These are phyloP conservation scores for Nematopogon swammerdamellus DNA, from an alignment of 2,888 invertebrate genomes.

Conservation along the genomic window DNA sequence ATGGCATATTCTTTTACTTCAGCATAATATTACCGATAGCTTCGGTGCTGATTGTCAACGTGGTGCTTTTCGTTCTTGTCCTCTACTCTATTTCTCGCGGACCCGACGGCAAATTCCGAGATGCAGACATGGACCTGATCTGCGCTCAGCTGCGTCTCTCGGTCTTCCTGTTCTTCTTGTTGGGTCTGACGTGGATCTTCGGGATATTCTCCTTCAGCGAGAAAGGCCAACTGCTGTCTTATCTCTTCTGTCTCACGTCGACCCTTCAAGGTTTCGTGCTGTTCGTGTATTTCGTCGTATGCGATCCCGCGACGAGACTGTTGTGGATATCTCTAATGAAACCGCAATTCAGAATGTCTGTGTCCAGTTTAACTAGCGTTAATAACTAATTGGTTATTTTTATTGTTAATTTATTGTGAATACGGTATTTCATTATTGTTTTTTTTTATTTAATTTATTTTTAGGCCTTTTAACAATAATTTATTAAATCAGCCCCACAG, in stretches of 20 bases:
- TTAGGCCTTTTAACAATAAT: too few relatives aligned
- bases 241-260: conserved; percentile 61
- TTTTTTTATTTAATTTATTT: too few relatives aligned
- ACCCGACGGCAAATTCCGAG: conserved; percentile 46
- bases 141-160: conserved; percentile 53
- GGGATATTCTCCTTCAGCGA: conserved; percentile 53
- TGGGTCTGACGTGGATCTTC: conserved; percentile 62
- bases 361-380: background rate
- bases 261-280: conserved; percentile 61
- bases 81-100: conserved; percentile 49
- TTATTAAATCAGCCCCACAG: too few relatives aligned
- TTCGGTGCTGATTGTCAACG: conserved; percentile 48
- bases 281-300: conserved; percentile 58
- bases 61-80: conserved; percentile 51
- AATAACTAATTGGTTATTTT: background rate
- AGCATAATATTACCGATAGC: conserved; percentile 53
- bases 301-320: conserved; percentile 51
- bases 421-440: background rate
- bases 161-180: conserved; percentile 56
- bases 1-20: conserved; percentile 41
- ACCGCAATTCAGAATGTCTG: conserved; percentile 21
- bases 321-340: conserved; percentile 47
- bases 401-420: background rate
- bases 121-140: conserved; percentile 32
- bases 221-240: conserved; percentile 48